phyloP scores from a whole-genome alignment of 1,140 invertebrate species.

The Dinoponera quadriceps region DNA sequence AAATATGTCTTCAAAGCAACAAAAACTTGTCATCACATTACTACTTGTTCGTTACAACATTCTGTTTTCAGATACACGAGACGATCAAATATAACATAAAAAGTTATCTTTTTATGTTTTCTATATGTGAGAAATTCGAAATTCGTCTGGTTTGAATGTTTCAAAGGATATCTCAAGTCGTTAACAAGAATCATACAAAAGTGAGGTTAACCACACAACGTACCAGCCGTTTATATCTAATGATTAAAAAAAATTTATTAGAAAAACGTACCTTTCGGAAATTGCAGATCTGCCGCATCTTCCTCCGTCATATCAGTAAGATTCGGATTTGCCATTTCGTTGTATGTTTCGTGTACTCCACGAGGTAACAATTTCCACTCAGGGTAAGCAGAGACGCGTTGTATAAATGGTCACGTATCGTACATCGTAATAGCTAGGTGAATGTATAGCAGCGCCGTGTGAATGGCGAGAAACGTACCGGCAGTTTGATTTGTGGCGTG shows the following conservation, averaged over 20 bases:
- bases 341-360: background rate
- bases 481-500: slow-evolving; percentile 13
- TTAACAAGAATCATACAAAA: slow-evolving; percentile 26
- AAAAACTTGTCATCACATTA: too few relatives aligned
- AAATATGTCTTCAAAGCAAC: too few relatives aligned
- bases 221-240: fast-evolving
- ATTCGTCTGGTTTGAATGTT: background rate
- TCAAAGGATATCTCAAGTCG: background rate
- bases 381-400: background rate
- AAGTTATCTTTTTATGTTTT: background rate
- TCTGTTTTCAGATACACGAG: too few relatives aligned
- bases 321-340: slow-evolving; percentile 80
- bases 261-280: slow-evolving; percentile 91
- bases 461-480: background rate
- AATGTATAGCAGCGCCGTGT: too few relatives aligned
- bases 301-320: slow-evolving; percentile 91
- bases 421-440: too few relatives aligned
- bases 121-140: background rate
- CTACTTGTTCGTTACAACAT: too few relatives aligned
- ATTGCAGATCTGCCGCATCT: slow-evolving; percentile 94
- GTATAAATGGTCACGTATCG: background rate
- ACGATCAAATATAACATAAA: background rate
- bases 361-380: background rate
- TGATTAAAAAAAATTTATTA: background rate
- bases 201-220: slow-evolving; percentile 46